Percentiles rank a stretch among this genome's conserved stretches.
These are phyloP conservation scores for Mungos mungo DNA, from an alignment of 2,113 vertebrate species.

Conservation along the genomic window DNA sequence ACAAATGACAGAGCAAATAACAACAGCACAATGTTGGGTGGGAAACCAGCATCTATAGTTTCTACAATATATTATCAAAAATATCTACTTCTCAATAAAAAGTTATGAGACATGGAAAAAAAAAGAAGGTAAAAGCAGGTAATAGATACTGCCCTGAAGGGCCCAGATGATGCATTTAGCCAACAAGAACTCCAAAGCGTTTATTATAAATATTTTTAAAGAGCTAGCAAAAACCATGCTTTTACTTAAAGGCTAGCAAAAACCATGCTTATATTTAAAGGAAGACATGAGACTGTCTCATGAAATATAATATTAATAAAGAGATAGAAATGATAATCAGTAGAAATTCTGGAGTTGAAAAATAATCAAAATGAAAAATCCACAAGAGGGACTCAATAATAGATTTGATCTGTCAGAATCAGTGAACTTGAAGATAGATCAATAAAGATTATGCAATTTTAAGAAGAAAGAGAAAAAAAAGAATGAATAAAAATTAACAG, in stretches of 20 bases:
- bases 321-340: background rate
- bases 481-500: background rate
- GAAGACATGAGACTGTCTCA: background rate
- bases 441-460: background rate
- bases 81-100: background rate
- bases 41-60: background rate
- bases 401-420: constrained; percentile 22
- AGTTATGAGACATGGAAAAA: background rate
- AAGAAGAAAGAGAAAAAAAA: background rate
- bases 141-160: background rate
- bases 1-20: background rate
- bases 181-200: background rate
- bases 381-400: background rate
- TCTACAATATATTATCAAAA: background rate
- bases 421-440: background rate
- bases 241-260: background rate
- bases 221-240: background rate
- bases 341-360: background rate
- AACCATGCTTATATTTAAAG: background rate
- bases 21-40: background rate
- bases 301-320: background rate
- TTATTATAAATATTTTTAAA: background rate
- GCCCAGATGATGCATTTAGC: background rate
- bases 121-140: background rate
- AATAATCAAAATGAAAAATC: constrained; percentile 6